Percentiles rank a stretch among this genome's conserved stretches.
Conservation (phyloP, 2,797 vertebrate species). For the Chaetophractus vellerosus region DNA sequence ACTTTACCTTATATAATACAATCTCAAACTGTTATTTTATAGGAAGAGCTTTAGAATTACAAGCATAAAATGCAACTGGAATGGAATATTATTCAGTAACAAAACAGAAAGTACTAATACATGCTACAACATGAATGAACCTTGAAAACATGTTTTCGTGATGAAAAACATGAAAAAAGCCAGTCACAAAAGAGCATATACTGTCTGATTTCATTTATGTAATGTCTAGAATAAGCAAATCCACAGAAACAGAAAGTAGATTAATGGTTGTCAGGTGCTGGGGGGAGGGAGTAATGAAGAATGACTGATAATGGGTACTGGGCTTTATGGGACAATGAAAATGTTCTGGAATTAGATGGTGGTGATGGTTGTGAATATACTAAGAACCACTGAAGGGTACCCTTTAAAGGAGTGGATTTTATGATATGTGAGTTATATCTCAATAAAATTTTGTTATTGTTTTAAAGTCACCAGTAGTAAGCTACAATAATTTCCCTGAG, state of each 20-base stretch:
- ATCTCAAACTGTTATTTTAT: slow-evolving; percentile 14
- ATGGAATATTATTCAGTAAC: slow-evolving; percentile 40
- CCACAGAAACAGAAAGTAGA: slow-evolving; percentile 31
- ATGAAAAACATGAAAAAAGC: slow-evolving; percentile 21
- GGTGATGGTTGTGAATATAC: not conserved
- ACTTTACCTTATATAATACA: slow-evolving; percentile 23
- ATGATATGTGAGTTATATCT: not conserved
- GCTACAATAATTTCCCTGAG: slow-evolving; percentile 12
- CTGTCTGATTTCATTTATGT: slow-evolving; percentile 5
- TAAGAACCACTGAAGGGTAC: not conserved
- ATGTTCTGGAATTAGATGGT: not conserved
- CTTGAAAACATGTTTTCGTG: not conserved
- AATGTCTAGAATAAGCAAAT: slow-evolving; percentile 25
- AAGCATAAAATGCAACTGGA: slow-evolving; percentile 54
- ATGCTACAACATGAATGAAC: slow-evolving; percentile 7
- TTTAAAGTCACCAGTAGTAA: not conserved
- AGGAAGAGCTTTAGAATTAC: slow-evolving; percentile 53
- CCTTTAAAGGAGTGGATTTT: not conserved
- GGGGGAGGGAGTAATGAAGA: not conserved
- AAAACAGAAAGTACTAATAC: slow-evolving; percentile 30
- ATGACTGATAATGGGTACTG: not conserved
- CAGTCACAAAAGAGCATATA: slow-evolving; percentile 1
- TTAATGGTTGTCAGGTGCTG: not conserved
- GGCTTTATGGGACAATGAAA: not conserved
- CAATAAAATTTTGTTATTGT: not conserved